Percentiles rank a stretch among this genome's conserved stretches.
Conservation (phyloP, 2,888 invertebrate species). For the Phyllotreta striolata region DNA sequence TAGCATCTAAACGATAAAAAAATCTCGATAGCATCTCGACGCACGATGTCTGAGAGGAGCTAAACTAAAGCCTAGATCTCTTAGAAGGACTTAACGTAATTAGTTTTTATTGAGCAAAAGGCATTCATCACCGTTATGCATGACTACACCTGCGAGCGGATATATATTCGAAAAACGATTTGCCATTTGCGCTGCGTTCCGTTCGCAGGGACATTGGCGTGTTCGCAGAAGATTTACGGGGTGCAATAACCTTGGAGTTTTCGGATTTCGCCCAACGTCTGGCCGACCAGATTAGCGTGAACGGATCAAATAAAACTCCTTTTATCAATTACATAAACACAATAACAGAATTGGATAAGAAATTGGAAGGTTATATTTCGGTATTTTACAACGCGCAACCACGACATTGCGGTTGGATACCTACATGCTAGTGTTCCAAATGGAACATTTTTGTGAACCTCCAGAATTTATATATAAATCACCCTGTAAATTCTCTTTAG, state of each 20-base stretch:
- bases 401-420: too few species aligned
- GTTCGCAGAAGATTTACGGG: constrained; percentile 9
- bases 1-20: constrained; percentile 24
- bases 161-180: constrained; percentile 13
- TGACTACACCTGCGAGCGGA: constrained; percentile 24
- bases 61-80: constrained; percentile 12
- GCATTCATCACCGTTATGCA: constrained; percentile 31
- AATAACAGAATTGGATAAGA: too few species aligned
- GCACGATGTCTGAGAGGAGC: constrained; percentile 21
- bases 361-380: too few species aligned
- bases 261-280: constrained; percentile 10
- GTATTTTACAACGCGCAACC: too few species aligned
- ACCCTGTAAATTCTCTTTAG: too few species aligned
- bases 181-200: constrained; percentile 8
- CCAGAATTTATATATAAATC: too few species aligned
- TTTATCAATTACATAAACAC: constrained; percentile 3
- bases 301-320: constrained; percentile 7
- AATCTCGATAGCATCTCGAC: constrained; percentile 23
- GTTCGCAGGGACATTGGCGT: constrained; percentile 13
- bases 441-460: too few species aligned
- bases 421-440: too few species aligned
- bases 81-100: constrained; percentile 22
- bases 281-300: constrained; percentile 5
- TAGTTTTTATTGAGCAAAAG: constrained; percentile 28
- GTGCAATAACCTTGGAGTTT: constrained; percentile 12